A percentile compares a stretch with the other conserved stretches of the same genome.
These are phyloP conservation scores for Endomychus coccineus DNA, from an alignment of 2,888 invertebrate species.

Conservation along the genomic window DNA sequence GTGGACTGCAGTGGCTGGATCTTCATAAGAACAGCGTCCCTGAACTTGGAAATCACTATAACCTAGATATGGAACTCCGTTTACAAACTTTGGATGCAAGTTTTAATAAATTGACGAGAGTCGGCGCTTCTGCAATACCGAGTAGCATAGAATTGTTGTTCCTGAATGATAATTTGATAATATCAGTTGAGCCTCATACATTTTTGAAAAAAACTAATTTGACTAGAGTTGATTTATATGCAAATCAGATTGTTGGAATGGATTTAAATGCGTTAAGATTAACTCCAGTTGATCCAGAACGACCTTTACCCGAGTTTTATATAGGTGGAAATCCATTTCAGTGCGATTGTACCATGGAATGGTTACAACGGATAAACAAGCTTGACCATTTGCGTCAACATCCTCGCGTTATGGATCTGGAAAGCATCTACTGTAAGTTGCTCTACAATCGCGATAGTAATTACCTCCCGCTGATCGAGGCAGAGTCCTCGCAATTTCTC, in stretches of 20 bases:
- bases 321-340: constrained; percentile 91
- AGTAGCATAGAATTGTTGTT: constrained; percentile 79
- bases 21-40: constrained; percentile 79
- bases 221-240: constrained; percentile 85
- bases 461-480: constrained; percentile 79
- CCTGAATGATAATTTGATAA: constrained; percentile 82
- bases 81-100: constrained; percentile 84
- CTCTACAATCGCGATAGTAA: constrained; percentile 77
- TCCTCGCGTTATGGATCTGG: constrained; percentile 84
- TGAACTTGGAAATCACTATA: constrained; percentile 69
- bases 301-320: constrained; percentile 80
- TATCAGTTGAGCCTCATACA: constrained; percentile 78
- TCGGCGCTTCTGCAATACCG: constrained; percentile 70
- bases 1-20: constrained; percentile 80
- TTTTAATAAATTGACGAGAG: constrained; percentile 76
- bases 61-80: constrained; percentile 61
- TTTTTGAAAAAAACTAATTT: constrained; percentile 84
- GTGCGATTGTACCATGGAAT: constrained; percentile 93
- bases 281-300: constrained; percentile 68
- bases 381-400: constrained; percentile 75
- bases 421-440: constrained; percentile 82
- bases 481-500: constrained; percentile 82
- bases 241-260: constrained; percentile 84
- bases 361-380: constrained; percentile 87
- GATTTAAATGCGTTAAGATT: constrained; percentile 82